phyloP scores from a whole-genome alignment of 2,888 invertebrate species.

The Microdon myrmicae region DNA sequence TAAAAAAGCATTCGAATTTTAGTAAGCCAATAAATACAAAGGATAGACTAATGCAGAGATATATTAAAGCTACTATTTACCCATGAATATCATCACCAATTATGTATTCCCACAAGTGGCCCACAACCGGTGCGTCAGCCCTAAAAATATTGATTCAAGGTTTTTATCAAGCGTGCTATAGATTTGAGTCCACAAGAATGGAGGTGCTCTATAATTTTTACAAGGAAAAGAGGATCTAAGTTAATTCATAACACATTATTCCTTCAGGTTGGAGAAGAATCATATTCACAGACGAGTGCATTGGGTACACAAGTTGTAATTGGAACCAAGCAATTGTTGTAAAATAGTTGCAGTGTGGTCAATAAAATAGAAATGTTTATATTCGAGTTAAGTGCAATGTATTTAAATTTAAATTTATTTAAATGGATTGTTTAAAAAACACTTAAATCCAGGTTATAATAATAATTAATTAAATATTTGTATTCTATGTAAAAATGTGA shows the following conservation, averaged over 20 bases:
- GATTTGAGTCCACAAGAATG: background rate
- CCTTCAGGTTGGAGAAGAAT: conserved; percentile 15
- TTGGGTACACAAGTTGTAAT: too few species aligned
- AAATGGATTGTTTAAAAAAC: too few species aligned
- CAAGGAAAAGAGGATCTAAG: background rate
- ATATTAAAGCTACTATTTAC: conserved; percentile 69
- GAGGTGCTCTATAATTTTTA: background rate
- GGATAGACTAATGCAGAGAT: conserved; percentile 30
- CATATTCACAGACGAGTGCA: conserved; percentile 24
- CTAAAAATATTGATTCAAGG: conserved; percentile 70
- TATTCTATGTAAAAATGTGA: conserved; percentile 6
- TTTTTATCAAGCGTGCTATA: conserved; percentile 10
- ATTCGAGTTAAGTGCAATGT: too few species aligned
- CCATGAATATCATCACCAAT: conserved; percentile 82
- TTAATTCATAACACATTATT: too few species aligned
- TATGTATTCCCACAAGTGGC: conserved; percentile 91
- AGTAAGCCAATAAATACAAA: too few species aligned
- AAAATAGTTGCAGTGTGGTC: too few species aligned
- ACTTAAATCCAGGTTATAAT: too few species aligned
- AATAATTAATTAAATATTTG: too few species aligned
- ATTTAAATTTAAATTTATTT: too few species aligned
- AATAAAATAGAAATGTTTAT: too few species aligned
- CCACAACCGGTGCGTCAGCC: conserved; percentile 98
- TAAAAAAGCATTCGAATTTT: too few species aligned
- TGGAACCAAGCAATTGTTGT: too few species aligned